These are phyloP conservation scores for Rhabdophis nuchalis DNA, from an alignment of 2,797 vertebrate genomes.

Conservation along the genomic window DNA sequence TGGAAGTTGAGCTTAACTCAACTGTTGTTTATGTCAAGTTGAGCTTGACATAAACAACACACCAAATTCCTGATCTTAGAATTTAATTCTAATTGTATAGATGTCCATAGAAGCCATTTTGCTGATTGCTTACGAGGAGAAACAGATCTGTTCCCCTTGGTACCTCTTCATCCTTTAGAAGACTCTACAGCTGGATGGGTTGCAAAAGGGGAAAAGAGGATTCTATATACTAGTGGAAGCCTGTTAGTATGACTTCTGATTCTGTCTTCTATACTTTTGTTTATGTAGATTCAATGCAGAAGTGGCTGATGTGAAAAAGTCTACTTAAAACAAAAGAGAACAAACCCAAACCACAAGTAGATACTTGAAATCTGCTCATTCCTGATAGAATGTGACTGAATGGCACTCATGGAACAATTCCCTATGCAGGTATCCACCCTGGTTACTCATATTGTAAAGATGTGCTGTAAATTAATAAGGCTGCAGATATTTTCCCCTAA, in stretches of 20 bases:
- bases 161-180: not conserved
- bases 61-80: not conserved
- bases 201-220: not conserved
- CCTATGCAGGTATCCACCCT: not conserved
- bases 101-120: not conserved
- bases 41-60: not conserved
- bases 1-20: too few relatives aligned
- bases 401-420: not conserved
- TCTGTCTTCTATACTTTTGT: not conserved
- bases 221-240: not conserved
- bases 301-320: not conserved
- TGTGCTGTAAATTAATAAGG: not conserved
- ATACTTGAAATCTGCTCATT: not conserved
- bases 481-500: not conserved
- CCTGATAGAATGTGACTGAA: not conserved
- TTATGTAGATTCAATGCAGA: not conserved
- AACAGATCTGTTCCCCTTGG: not conserved
- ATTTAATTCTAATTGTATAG: not conserved
- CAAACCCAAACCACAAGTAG: too few relatives aligned
- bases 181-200: not conserved
- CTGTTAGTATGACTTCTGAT: not conserved
- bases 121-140: not conserved
- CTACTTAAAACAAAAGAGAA: not conserved
- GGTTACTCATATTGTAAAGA: not conserved
- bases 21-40: too few relatives aligned